These are phyloP conservation scores for Cryptoblepharus egeriae DNA, from an alignment of 2,797 vertebrate genomes.

Conservation along the genomic window DNA sequence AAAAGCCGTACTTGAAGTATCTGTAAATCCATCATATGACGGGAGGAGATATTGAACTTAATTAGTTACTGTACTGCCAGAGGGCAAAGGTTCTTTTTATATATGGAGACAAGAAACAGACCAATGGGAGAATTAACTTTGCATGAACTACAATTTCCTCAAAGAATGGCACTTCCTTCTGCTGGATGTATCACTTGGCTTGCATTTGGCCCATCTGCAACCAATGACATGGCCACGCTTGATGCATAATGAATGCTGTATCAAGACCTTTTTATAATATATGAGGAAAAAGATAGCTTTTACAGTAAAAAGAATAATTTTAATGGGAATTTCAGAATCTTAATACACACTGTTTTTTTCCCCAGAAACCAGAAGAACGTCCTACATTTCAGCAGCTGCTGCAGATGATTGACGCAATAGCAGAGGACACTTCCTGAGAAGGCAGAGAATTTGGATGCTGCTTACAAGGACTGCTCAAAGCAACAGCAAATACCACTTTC, in stretches of 20 bases:
- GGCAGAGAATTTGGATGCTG: slow-evolving; percentile 11
- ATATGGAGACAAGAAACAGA: too few relatives aligned
- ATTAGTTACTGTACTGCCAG: too few relatives aligned
- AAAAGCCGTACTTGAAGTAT: neutral
- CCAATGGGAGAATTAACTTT: too few relatives aligned
- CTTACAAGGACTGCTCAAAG: neutral
- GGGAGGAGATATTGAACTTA: too few relatives aligned
- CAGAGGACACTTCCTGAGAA: slow-evolving; percentile 80
- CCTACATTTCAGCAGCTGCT: slow-evolving; percentile 84
- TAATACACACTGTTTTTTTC: slow-evolving; percentile 36
- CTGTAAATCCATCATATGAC: neutral
- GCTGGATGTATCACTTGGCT: too few relatives aligned
- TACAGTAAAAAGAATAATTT: neutral
- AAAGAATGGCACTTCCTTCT: too few relatives aligned
- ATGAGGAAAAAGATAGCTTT: neutral
- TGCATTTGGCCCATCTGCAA: too few relatives aligned
- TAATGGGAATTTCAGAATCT: neutral
- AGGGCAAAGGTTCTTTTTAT: too few relatives aligned
- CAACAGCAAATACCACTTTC: neutral
- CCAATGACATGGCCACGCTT: too few relatives aligned
- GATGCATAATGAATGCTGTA: too few relatives aligned
- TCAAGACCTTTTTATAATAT: too few relatives aligned
- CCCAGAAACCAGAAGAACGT: slow-evolving; percentile 88
- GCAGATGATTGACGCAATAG: slow-evolving; percentile 78
- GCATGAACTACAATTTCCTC: too few relatives aligned